Evolutionary conservation across 1,140 invertebrate genomes (phyloP).

Genomic region (Euura saliciscinereae): DNA sequence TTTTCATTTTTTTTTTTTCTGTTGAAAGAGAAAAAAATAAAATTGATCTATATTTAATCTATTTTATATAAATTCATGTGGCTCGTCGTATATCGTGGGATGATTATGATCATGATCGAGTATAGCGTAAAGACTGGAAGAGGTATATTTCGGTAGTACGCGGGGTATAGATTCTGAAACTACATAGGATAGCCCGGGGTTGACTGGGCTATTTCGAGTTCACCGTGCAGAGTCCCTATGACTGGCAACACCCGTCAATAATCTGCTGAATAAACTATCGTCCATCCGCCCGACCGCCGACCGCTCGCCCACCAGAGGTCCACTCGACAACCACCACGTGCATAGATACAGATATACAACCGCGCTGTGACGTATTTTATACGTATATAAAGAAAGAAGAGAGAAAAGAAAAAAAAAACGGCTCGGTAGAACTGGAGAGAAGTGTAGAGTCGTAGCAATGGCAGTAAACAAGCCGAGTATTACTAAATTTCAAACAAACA

Average conservation of each 20-base stretch:
- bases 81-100: too few relatives aligned
- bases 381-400: background rate
- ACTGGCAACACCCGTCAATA: constrained; percentile 55
- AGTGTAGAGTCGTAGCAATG: too few relatives aligned
- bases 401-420: too few relatives aligned
- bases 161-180: background rate
- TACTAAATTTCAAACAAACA: too few relatives aligned
- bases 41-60: too few relatives aligned
- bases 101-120: too few relatives aligned
- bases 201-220: constrained; percentile 57
- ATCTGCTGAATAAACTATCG: constrained; percentile 61
- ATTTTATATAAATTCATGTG: too few relatives aligned
- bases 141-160: background rate
- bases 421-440: too few relatives aligned
- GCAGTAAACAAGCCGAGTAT: too few relatives aligned
- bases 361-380: background rate
- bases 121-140: too few relatives aligned
- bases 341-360: constrained; percentile 5
- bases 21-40: too few relatives aligned
- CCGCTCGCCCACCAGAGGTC: constrained; percentile 38
- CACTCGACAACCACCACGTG: constrained; percentile 39
- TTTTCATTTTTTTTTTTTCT: too few relatives aligned
- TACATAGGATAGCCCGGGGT: constrained; percentile 28
- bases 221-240: constrained; percentile 36
- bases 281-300: constrained; percentile 46